Base-by-base conservation (phyloP, 2,113 vertebrate genomes). In the Oryctolagus cuniculus region DNA sequence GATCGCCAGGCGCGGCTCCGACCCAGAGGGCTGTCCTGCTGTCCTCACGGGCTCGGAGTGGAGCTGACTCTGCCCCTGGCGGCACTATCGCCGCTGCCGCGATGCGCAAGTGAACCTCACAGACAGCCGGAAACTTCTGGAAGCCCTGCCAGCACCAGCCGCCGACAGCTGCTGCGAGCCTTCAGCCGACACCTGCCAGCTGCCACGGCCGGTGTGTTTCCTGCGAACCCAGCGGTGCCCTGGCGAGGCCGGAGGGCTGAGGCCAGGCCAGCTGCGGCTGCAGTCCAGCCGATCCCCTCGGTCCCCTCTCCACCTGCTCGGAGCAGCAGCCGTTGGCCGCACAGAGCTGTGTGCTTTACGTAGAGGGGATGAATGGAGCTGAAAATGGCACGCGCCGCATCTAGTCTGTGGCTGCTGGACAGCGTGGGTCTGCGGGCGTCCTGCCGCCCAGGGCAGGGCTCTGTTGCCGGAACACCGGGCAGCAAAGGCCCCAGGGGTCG, bases 291-390 rank as follows among this genome's bases (percentile, higher is more conserved):
- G 0, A 17, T 10, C 4, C 63, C 61, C 34, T 0, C 3, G 1
- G 10, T 22, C 9, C 34, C 27, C 5, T 61, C 81, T 5, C 11
- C 13, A 36, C 7, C 15, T 1, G 12, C 19, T 36, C 27, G 0
- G 0, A 0, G 8, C 17, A 7, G 38, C 17, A n/a, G 1, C 29
- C 9, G 3, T 24, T 0, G 0, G 77, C 66, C 31, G 2, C 0
- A 1, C 0, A 4, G 9, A 10, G 44, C 64, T 17, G 19, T 58
- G 55, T 58, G 55, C 19, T 58, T 6, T 6, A 44, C 6, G 7
- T 17, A 10, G 3, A 16, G 6, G 15, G 55, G 19, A 58, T 16
- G 55, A 58, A 58, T 15, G 55, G 55, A 58, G 15, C 21, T 58
- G 55, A 58, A 44, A 6, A 44, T 44, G 44, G 44, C 44, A 44